phyloP scores from a whole-genome alignment of 2,888 invertebrate genomes.

The Noctua pronuba region DNA sequence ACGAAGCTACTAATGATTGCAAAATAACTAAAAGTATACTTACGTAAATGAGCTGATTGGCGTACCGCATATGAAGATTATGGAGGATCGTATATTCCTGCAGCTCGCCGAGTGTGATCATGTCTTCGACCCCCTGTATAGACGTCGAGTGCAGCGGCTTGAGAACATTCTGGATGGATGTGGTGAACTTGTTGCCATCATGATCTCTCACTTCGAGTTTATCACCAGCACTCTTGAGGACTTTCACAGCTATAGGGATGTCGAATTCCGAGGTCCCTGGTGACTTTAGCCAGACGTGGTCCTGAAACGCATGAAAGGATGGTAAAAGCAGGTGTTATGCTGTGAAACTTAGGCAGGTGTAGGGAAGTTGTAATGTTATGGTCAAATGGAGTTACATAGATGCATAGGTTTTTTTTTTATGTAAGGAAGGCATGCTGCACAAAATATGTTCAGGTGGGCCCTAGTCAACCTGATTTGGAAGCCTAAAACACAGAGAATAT shows the following conservation, averaged over 20 bases:
- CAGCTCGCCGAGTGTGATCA: constrained; percentile 98
- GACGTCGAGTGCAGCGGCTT: constrained; percentile 95
- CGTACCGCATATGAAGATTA: constrained; percentile 97
- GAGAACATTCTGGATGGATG: constrained; percentile 91
- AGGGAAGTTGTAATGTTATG: background rate
- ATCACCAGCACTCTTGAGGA: constrained; percentile 94
- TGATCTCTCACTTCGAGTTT: constrained; percentile 95
- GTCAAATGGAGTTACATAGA: background rate
- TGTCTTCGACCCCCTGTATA: constrained; percentile 96
- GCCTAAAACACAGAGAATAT: background rate
- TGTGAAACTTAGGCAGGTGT: background rate
- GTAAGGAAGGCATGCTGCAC: background rate
- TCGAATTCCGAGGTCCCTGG: constrained; percentile 93
- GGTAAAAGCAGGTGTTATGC: background rate
- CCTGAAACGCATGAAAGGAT: constrained; percentile 81
- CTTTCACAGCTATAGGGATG: constrained; percentile 95
- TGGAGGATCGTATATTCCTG: constrained; percentile 98
- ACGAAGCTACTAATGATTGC: background rate
- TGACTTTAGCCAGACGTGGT: constrained; percentile 97
- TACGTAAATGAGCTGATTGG: constrained; percentile 97
- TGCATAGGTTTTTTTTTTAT: background rate
- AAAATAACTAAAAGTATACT: constrained; percentile 77
- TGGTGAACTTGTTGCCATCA: constrained; percentile 93
- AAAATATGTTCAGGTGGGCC: background rate
- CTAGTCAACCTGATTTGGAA: background rate